Evolutionary conservation across 2,888 invertebrate species (phyloP), one percentile per base, ranked within the genome.

Genomic region (Camptogramma bilineatum): DNA sequence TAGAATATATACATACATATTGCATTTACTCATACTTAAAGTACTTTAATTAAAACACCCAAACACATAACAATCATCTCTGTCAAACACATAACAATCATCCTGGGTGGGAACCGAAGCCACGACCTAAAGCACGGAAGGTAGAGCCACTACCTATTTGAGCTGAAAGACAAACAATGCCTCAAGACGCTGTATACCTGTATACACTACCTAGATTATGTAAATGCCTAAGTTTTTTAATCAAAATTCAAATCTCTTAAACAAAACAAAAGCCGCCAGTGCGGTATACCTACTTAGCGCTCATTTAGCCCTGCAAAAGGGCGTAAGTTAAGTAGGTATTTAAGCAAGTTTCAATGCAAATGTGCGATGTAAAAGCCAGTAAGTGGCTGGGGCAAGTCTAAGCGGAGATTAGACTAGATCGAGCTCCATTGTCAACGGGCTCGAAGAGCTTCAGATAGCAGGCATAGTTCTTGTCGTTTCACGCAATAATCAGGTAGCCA

Each of bases 361-460:
- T 64, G 56, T 63, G 66, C 67, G 60, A 63, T 69, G 64, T 62
- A 56, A 66, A 70, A 68, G 62, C 62, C 63, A 63, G 66, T 66
- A 69, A 72, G 70, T 64, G 64, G 60, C 65, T 55, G 61, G 48
- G 39, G 48, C 16, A 50, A 67, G 60, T 48, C 66, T 63, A 63
- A 66, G 64, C 66, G 34, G 54, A 70, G 71, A 70, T 70, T 70
- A 71, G 62, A 54, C 59, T 66, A 66, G 68, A 69, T 70, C 66
- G 62, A 68, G 57, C 67, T 46, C 64, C 69, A 68, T 70, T 72
- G 72, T 71, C 71, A 66, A 67, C 70, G 68, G 63, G 60, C 52
- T 58, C 47, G 61, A 67, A 62, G 46, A 55, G 66, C 61, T 61
- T 59, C 64, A 69, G 70, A 71, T 71, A 70, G 61, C 67, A 57